Conservation (phyloP, 1,140 invertebrate species). For the Cydia strobilella region DNA sequence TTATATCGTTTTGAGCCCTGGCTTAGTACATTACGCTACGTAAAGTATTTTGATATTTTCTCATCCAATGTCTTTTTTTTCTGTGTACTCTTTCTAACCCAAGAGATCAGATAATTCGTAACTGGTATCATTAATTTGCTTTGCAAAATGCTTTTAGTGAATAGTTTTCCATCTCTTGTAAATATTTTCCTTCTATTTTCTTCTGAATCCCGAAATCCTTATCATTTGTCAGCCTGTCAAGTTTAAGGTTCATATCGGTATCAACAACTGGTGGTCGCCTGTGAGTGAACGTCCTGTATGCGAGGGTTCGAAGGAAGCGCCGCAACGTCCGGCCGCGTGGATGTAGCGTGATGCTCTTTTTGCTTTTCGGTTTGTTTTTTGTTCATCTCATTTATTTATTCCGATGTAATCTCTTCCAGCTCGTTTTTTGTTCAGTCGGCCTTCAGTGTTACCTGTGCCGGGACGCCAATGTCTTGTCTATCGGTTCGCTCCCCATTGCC, state of each 20-base stretch:
- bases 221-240: conserved; percentile 41
- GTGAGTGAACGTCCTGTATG: conserved; percentile 57
- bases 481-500: conserved; percentile 37
- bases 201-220: conserved; percentile 30
- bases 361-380: conserved; percentile 77
- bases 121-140: background rate
- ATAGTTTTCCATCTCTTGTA: background rate
- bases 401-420: conserved; percentile 81
- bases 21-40: too few relatives aligned
- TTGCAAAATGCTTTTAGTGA: background rate
- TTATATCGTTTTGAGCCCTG: background rate
- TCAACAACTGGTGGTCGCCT: conserved; percentile 35
- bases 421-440: conserved; percentile 80
- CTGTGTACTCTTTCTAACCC: too few relatives aligned
- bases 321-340: conserved; percentile 79
- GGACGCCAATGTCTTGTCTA: conserved; percentile 67
- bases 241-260: conserved; percentile 43
- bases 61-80: background rate
- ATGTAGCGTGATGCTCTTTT: conserved; percentile 78
- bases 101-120: too few relatives aligned
- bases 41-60: background rate
- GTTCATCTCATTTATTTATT: conserved; percentile 81
- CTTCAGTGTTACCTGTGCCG: conserved; percentile 78
- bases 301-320: conserved; percentile 73
- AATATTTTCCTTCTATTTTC: background rate